Evolutionary conservation across 2,113 vertebrate species (phyloP), one percentile per base, ranked within the genome.

Genomic region (Cololabis saira): DNA sequence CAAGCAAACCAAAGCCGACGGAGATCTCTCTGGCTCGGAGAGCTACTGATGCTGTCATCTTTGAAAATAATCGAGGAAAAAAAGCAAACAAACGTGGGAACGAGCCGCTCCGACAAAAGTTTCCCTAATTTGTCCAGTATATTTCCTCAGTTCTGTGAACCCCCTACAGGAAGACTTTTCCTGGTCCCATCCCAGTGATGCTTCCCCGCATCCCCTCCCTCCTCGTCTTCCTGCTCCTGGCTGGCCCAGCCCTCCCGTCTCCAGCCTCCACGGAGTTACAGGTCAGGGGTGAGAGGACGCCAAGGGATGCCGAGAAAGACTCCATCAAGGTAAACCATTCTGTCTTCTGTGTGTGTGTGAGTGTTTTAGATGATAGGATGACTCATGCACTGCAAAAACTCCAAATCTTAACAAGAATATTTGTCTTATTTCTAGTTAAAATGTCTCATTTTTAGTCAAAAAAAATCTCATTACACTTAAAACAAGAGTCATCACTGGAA

Each of bases 291-390:
- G 80, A 84, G n/a, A 61, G 80, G 44, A 24, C 54, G 12, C 45
- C 58, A 7, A 76, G 75, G 50, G 82, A 82, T 16, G 11, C 73
- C 47, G 72, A 64, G 47, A 61, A 72, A 14, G 80, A 88, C 61
- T 42, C 87, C 14, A 63, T 92, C 51, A 88, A 85, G 83, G 86
- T 88, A 56, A 76, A 33, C 16, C 12, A 47, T 22, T 40, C n/a
- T n/a, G n/a, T n/a, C n/a, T n/a, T n/a, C n/a, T n/a, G n/a, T n/a
- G n/a, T n/a, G n/a, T n/a, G n/a, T n/a, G n/a, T n/a, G n/a, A n/a
- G n/a, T n/a, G n/a, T n/a, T n/a, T n/a, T n/a, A n/a, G n/a, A n/a
- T n/a, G n/a, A n/a, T n/a, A n/a, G n/a, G n/a, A n/a, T n/a, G n/a
- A n/a, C n/a, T n/a, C n/a, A n/a, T n/a, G n/a, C n/a, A n/a, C n/a